Evolutionary conservation across 2,113 vertebrate species (phyloP), one percentile per base, ranked within the genome.

Genomic region (Odobenus rosmarus): DNA sequence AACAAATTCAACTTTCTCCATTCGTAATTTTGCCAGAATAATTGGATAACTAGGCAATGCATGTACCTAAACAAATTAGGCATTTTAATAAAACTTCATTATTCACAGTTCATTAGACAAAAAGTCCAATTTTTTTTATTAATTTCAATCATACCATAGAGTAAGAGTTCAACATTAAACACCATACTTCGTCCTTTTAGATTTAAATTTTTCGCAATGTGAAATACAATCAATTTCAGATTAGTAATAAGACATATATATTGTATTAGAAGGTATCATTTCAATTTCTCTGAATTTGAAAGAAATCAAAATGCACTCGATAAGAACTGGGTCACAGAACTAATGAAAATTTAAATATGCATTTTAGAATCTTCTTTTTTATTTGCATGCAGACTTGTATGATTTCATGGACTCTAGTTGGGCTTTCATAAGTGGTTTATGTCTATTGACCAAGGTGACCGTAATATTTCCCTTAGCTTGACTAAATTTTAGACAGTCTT

Each of bases 1-100:
- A 98, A 98, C 97, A 98, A 96, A 98, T 98, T 98, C 96, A 97
- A 98, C 97, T 98, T 98, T 98, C 81, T 95, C 79, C 80, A 88
- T 98, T 98, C 97, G 97, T 98, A 99, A 98, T 98, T 99, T 98
- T 98, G 82, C 96, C 98, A 97, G 81, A 98, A 98, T 99, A 99
- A 98, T 99, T 98, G 96, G 97, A 98, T 98, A 98, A 99, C 97
- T 98, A 99, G 97, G 97, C 95, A 99, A 98, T 97, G 96, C 97
- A 98, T 98, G 97, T 98, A 98, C 97, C 98, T 98, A 99, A 99
- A 98, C 98, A 99, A 99, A 98, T 98, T 98, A 98, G 93, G 82
- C n/a, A 88, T 98, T 98, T 98, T 96, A 98, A 98, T 98, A 98
- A 98, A 99, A 98, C 93, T 97, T 98, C 97, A 98, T 98, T 98